phyloP scores from a whole-genome alignment of 2,113 vertebrate species.

The Sebastes schlegelii region DNA sequence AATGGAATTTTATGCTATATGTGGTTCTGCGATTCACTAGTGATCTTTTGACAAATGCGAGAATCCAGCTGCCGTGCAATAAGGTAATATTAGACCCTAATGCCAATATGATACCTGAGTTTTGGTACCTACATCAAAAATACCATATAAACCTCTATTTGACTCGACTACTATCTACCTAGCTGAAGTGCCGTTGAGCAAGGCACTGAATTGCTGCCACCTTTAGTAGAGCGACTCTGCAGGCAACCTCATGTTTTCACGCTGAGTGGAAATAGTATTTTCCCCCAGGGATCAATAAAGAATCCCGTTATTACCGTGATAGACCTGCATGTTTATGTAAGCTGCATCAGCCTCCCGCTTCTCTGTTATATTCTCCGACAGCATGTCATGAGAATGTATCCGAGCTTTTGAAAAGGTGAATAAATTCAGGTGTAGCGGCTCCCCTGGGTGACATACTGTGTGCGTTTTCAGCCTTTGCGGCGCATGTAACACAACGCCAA shows the following conservation, averaged over 20 bases:
- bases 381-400: neutral
- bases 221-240: neutral
- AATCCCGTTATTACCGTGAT: neutral
- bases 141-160: too few species aligned
- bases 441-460: neutral
- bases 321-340: neutral
- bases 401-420: neutral
- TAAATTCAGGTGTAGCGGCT: neutral
- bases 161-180: neutral
- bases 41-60: too few species aligned
- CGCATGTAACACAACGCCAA: neutral
- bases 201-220: neutral
- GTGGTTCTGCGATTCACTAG: too few species aligned
- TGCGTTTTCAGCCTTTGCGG: neutral
- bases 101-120: neutral
- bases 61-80: too few species aligned
- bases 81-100: neutral
- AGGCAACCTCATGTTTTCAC: neutral
- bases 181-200: neutral
- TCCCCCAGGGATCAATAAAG: constrained; percentile 9
- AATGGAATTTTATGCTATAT: too few species aligned
- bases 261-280: neutral
- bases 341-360: constrained; percentile 1
- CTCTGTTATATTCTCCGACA: neutral
- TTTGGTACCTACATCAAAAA: neutral